phyloP scores from a whole-genome alignment of 2,888 invertebrate genomes.

The Dolomedes plantarius region DNA sequence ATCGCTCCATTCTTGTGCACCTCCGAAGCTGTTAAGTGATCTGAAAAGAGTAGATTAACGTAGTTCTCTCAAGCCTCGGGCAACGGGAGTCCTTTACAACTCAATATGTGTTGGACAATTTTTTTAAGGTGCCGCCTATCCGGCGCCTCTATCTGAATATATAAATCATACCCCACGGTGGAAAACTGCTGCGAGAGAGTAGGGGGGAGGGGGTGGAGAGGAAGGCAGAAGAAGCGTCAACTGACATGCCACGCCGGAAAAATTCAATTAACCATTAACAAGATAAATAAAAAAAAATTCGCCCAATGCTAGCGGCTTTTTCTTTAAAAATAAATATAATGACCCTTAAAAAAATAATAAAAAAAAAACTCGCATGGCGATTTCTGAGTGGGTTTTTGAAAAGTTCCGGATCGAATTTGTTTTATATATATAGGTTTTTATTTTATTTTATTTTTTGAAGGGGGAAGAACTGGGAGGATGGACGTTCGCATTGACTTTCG shows the following conservation, averaged over 20 bases:
- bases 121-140: constrained; percentile 28
- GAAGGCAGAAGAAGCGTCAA: neutral
- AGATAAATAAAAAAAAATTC: constrained; percentile 22
- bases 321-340: constrained; percentile 55
- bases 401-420: constrained; percentile 43
- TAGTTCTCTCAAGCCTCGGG: neutral
- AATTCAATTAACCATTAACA: constrained; percentile 62
- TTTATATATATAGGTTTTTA: neutral
- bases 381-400: constrained; percentile 57
- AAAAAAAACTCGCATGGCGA: constrained; percentile 14
- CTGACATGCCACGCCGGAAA: constrained; percentile 28
- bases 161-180: constrained; percentile 31
- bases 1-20: constrained; percentile 23
- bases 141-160: constrained; percentile 39
- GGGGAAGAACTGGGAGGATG: constrained; percentile 8
- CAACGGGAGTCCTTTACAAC: constrained; percentile 31
- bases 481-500: constrained; percentile 11
- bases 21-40: constrained; percentile 39
- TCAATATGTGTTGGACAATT: constrained; percentile 42
- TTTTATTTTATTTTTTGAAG: neutral
- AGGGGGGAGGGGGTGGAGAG: neutral
- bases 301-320: neutral
- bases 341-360: constrained; percentile 28
- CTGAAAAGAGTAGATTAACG: constrained; percentile 35
- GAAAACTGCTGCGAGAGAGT: neutral